A percentile compares a stretch with the other conserved stretches of the same genome.
Evolutionary conservation across 2,797 vertebrate species (phyloP).

Genomic region (Bovichtus variegatus): DNA sequence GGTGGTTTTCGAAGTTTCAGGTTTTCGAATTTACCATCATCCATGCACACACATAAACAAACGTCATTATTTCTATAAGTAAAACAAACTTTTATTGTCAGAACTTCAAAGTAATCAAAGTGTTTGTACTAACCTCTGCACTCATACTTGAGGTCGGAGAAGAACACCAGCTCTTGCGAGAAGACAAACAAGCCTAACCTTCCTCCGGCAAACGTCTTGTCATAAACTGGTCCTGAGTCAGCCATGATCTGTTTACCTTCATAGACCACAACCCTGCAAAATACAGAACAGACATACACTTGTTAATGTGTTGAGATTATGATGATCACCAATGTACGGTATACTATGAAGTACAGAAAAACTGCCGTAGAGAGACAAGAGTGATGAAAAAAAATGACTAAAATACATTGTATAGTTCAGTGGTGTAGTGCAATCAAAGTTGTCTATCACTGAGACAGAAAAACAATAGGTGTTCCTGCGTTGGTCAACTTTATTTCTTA

Average conservation of each 20-base stretch:
- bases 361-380: not conserved
- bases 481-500: conserved; percentile 65
- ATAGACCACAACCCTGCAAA: conserved; percentile 94
- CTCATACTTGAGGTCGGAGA: conserved; percentile 99
- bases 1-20: not conserved
- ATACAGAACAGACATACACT: conserved; percentile 1
- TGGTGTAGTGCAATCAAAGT: not conserved
- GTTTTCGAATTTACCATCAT: not conserved
- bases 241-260: conserved; percentile 99
- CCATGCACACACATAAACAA: not conserved
- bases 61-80: not conserved
- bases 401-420: not conserved
- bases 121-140: conserved; percentile 93
- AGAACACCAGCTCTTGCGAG: conserved; percentile 99
- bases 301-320: not conserved
- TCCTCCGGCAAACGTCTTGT: conserved; percentile 95
- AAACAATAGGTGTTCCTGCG: not conserved
- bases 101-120: conserved; percentile 6
- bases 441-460: not conserved
- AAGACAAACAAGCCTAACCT: conserved; percentile 98
- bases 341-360: not conserved
- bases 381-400: not conserved
- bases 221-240: conserved; percentile 96
- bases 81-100: conserved; percentile 8
- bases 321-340: not conserved